Evolutionary conservation across 2,113 vertebrate species (phyloP).

Genomic region (Pampusana beccarii): DNA sequence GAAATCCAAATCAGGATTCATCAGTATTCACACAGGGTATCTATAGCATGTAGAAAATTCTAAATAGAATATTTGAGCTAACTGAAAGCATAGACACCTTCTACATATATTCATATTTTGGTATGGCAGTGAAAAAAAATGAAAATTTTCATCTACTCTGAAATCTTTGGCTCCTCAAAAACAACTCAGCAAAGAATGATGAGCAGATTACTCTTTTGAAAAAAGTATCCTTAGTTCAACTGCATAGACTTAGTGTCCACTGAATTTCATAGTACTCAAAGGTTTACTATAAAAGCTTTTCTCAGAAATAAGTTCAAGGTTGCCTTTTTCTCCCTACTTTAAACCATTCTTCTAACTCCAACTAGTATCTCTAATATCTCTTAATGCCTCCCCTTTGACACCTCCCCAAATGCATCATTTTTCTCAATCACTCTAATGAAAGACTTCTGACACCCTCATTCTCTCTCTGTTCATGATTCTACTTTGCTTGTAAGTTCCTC

Average conservation of each 20-base stretch:
- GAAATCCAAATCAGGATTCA: not conserved
- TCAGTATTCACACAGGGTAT: not conserved
- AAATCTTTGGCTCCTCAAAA: conserved; percentile 11
- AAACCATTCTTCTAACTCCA: conserved; percentile 59
- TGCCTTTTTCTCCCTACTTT: conserved; percentile 47
- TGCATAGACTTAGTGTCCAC: conserved; percentile 42
- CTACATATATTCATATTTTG: not conserved
- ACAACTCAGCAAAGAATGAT: conserved; percentile 15
- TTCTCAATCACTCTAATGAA: conserved; percentile 66
- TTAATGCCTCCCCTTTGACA: conserved; percentile 72
- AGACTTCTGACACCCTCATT: conserved; percentile 59
- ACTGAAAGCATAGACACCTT: not conserved
- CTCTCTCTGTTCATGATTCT: conserved; percentile 48
- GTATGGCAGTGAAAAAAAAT: not conserved
- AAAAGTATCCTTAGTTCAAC: conserved; percentile 51
- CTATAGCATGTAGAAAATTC: not conserved
- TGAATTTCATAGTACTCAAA: conserved; percentile 39
- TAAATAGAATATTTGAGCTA: not conserved
- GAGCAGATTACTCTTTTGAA: conserved; percentile 34
- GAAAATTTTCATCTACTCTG: not conserved
- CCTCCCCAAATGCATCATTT: conserved; percentile 66
- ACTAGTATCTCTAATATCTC: conserved; percentile 48
- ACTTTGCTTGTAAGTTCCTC: conserved; percentile 50
- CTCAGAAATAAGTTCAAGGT: conserved; percentile 64
- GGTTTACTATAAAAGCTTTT: conserved; percentile 62